phyloP scores from a whole-genome alignment of 2,888 invertebrate species.

The Drosophila gaucha region DNA sequence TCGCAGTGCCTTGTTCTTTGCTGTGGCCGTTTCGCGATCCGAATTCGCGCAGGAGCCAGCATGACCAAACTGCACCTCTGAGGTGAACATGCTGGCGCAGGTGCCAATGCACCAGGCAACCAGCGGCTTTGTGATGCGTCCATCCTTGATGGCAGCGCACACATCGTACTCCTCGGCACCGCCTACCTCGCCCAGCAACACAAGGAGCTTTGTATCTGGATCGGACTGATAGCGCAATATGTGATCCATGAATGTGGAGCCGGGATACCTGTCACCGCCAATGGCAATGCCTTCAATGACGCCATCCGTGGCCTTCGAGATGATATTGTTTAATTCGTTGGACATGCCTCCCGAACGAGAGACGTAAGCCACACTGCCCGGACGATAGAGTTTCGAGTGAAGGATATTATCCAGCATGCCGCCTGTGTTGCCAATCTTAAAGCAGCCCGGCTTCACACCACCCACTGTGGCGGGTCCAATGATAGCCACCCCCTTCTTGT shows the following conservation, averaged over 20 bases:
- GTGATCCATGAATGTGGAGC: conserved; percentile 99
- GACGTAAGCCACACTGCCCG: conserved; percentile 99
- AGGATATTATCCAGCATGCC: conserved; percentile 99
- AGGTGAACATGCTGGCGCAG: conserved; percentile 93
- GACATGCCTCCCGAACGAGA: conserved; percentile 99
- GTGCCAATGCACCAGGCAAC: conserved; percentile 99
- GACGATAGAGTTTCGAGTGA: conserved; percentile 97
- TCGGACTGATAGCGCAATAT: conserved; percentile 93
- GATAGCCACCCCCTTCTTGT: conserved; percentile 92
- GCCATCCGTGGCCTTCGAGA: conserved; percentile 98
- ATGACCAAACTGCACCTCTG: conserved; percentile 99
- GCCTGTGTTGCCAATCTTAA: conserved; percentile 99
- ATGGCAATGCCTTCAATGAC: conserved; percentile 99
- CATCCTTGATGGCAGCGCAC: conserved; percentile 92
- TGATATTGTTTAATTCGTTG: conserved; percentile 99
- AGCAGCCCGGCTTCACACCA: conserved; percentile 99
- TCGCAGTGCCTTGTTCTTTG: conserved; percentile 94
- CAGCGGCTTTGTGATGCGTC: conserved; percentile 95
- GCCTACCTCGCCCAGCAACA: conserved; percentile 98
- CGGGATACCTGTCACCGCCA: conserved; percentile 98
- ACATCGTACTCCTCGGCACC: conserved; percentile 99
- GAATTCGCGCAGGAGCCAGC: conserved; percentile 99
- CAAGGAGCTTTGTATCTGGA: conserved; percentile 95
- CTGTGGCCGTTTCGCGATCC: conserved; percentile 95
- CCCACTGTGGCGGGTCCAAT: conserved; percentile 98